Conservation (phyloP, 2,797 vertebrate species). For the Eospalax fontanierii region DNA sequence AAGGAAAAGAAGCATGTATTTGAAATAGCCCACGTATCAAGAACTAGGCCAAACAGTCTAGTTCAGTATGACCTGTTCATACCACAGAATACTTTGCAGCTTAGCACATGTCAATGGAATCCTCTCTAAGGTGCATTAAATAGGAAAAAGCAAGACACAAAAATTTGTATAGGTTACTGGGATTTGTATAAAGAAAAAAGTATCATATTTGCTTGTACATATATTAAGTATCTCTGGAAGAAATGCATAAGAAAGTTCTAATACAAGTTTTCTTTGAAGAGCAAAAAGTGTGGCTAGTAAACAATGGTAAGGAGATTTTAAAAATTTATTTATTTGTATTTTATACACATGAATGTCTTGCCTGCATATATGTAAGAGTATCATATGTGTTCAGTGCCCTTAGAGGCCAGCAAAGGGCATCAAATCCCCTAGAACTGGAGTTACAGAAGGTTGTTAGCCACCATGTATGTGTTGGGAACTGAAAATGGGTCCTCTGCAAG, state of each 20-base stretch:
- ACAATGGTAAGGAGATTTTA: not conserved
- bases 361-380: too few species aligned
- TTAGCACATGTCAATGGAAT: not conserved
- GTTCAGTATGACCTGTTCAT: not conserved
- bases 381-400: too few species aligned
- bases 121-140: not conserved
- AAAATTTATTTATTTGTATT: not conserved
- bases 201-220: not conserved
- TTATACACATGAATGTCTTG: not conserved
- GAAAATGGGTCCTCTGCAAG: too few species aligned
- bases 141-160: slow-evolving; percentile 23
- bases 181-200: not conserved
- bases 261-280: not conserved
- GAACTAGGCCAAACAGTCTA: not conserved
- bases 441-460: too few species aligned
- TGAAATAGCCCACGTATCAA: not conserved
- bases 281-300: not conserved
- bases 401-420: too few species aligned
- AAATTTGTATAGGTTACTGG: not conserved
- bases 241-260: not conserved
- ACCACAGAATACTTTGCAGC: not conserved
- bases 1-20: not conserved
- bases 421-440: too few species aligned
- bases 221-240: not conserved
- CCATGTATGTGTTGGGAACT: too few species aligned